Evolutionary conservation across 2,888 invertebrate species (phyloP).

Genomic region (Drosophila mimetica): DNA sequence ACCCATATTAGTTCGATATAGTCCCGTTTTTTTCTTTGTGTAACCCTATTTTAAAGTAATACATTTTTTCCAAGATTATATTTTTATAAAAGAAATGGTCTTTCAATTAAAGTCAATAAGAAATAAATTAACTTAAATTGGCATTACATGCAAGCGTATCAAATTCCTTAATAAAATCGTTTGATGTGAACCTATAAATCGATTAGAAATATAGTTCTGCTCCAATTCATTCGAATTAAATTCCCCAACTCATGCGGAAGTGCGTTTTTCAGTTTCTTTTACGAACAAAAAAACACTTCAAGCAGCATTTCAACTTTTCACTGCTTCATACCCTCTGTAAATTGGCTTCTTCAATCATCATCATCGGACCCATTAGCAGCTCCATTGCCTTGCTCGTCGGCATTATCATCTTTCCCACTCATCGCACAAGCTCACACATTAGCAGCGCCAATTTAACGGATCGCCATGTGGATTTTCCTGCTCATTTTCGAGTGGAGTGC

Average conservation of each 20-base stretch:
- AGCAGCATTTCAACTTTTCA: conserved; percentile 10
- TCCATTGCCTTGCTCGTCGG: conserved; percentile 9
- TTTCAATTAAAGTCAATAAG: background rate
- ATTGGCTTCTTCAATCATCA: conserved; percentile 31
- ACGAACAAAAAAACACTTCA: background rate
- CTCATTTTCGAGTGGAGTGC: conserved; percentile 50
- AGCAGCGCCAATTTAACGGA: conserved; percentile 68
- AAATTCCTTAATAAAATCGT: background rate
- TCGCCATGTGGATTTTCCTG: conserved; percentile 20
- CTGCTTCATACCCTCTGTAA: conserved; percentile 9
- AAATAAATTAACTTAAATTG: conserved; percentile 3
- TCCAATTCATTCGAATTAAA: conserved; percentile 26
- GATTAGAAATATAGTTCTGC: conserved; percentile 24
- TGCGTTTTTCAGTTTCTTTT: conserved; percentile 3
- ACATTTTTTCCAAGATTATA: background rate
- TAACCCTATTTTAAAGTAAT: background rate
- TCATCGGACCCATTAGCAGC: conserved; percentile 33
- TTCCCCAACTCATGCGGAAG: background rate
- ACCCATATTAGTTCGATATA: no score
- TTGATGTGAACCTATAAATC: background rate
- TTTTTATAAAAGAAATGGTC: background rate
- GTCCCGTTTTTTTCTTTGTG: no score
- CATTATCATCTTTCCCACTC: conserved; percentile 25
- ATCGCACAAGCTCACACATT: conserved; percentile 39
- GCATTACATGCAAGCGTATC: background rate